Evolutionary conservation across 2,888 invertebrate genomes (phyloP), one percentile per base, ranked within the genome.

Genomic region (Eupsilia transversa): DNA sequence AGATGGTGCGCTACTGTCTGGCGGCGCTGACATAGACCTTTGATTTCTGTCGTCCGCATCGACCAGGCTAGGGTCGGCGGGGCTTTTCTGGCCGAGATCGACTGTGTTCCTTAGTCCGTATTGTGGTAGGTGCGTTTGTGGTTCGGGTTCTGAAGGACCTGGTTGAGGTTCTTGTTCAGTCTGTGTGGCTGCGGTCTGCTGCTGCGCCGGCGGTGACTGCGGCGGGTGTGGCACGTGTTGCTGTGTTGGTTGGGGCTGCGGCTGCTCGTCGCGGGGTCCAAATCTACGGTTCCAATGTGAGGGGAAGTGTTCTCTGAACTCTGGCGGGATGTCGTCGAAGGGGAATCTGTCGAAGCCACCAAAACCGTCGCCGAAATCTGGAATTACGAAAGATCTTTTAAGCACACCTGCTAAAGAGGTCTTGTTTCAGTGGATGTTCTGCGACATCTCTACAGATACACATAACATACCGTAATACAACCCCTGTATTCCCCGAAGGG

Each of bases 21-120:
- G 98, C 46, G 98, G 98, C 43, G 98, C 98, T 84, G 98, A 98
- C 97, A 98, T 97, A 70, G 98, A 98, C 90, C 98, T 96, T 86
- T 97, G 97, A 74, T 96, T 97, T 84, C 98, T 96, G 91, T 97
- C 97, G 82, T 97, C 97, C 59, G 96, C 97, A 93, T 96, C 95
- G 90, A 95, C 94, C 88, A 95, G 80, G 87, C 95, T 94, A 56
- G 96, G 94, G 88, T 97, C 97, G 57, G 96, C 96, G 88, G 97
- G 95, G 86, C 96, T 96, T 89, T 97, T 97, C 84, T 98, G 97
- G 67, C 98, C 98, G 90, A 98, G 97, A 91, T 98, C 98, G 79
- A 98, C 97, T 35, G 98, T 98, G 90, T 98, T 98, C 83, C 98
- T 97, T 77, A 98, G 92, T 7, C 97, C 97, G 97, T 98, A 97